A percentile compares a stretch with the other conserved stretches of the same genome.
Conservation (phyloP, 2,797 vertebrate genomes). For the Takifugu ocellatus region DNA sequence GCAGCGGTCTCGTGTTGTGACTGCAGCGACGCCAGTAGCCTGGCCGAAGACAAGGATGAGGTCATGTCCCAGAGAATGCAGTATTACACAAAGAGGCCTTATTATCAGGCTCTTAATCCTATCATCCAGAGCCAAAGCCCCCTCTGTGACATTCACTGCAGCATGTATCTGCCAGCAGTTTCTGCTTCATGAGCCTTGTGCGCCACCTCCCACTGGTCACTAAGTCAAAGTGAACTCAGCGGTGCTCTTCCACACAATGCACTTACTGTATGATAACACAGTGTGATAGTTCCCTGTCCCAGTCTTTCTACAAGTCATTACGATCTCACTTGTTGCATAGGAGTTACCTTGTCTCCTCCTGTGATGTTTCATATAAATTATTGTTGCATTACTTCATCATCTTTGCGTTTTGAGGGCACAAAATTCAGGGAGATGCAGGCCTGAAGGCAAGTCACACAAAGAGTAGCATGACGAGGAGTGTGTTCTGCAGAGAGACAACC, state of each 20-base stretch:
- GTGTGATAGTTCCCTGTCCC: conserved; percentile 16
- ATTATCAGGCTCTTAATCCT: conserved; percentile 72
- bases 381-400: conserved; percentile 4
- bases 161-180: conserved; percentile 36
- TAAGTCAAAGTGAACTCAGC: conserved; percentile 21
- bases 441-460: no score
- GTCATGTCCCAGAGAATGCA: conserved; percentile 78
- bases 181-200: conserved; percentile 25
- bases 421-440: conserved; percentile 15
- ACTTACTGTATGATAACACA: background rate
- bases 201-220: conserved; percentile 35
- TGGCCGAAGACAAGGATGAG: conserved; percentile 77
- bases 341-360: conserved; percentile 14
- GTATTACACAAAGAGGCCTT: conserved; percentile 76
- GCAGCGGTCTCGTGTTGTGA: conserved; percentile 66
- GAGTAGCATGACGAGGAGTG: conserved; percentile 23
- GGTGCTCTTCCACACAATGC: conserved; percentile 2
- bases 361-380: conserved; percentile 8
- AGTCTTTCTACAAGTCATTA: conserved; percentile 11
- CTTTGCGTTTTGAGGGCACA: conserved; percentile 17
- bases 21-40: conserved; percentile 59
- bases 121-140: conserved; percentile 66
- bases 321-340: conserved; percentile 5
- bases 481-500: conserved; percentile 32
- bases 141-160: conserved; percentile 53